Evolutionary conservation across 2,888 invertebrate genomes (phyloP).

Genomic region (Xylota segnis): DNA sequence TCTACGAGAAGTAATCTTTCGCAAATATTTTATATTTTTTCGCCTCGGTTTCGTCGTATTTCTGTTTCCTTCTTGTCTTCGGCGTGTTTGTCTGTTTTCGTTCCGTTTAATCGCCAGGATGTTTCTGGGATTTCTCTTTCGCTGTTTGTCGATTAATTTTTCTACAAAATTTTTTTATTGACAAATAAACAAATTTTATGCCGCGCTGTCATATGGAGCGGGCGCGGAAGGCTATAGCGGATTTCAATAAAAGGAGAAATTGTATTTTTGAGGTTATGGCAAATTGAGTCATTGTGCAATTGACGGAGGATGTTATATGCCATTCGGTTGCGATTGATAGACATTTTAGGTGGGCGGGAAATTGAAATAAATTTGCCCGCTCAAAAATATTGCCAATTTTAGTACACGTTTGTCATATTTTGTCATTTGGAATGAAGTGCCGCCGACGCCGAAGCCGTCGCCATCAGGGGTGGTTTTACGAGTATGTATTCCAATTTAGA

Average conservation of each 20-base stretch:
- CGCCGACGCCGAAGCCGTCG: not conserved
- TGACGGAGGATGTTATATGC: slow-evolving; percentile 52
- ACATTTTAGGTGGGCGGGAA: slow-evolving; percentile 43
- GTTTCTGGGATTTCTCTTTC: slow-evolving; percentile 39
- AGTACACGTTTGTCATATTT: slow-evolving; percentile 24
- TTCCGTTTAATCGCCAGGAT: slow-evolving; percentile 45
- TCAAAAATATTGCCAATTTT: slow-evolving; percentile 27
- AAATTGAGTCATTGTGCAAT: slow-evolving; percentile 72
- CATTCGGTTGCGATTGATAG: slow-evolving; percentile 62
- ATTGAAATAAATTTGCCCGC: slow-evolving; percentile 59
- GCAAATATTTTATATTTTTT: slow-evolving; percentile 46
- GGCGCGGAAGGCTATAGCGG: not conserved
- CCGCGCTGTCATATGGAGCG: slow-evolving; percentile 1
- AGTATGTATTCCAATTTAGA: slow-evolving; percentile 44
- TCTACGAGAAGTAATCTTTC: slow-evolving; percentile 55
- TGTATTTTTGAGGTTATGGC: slow-evolving; percentile 52
- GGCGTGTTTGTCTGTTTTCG: not conserved
- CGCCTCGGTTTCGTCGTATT: slow-evolving; percentile 16
- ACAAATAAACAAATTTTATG: slow-evolving; percentile 72
- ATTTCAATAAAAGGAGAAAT: slow-evolving; percentile 43
- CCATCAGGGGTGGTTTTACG: slow-evolving; percentile 13
- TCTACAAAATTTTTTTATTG: slow-evolving; percentile 55
- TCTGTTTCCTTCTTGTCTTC: not conserved
- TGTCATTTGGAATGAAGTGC: slow-evolving; percentile 32
- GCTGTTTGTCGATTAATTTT: slow-evolving; percentile 52